These are phyloP conservation scores for Clostera curtula DNA, from an alignment of 2,888 invertebrate species.

Conservation along the genomic window DNA sequence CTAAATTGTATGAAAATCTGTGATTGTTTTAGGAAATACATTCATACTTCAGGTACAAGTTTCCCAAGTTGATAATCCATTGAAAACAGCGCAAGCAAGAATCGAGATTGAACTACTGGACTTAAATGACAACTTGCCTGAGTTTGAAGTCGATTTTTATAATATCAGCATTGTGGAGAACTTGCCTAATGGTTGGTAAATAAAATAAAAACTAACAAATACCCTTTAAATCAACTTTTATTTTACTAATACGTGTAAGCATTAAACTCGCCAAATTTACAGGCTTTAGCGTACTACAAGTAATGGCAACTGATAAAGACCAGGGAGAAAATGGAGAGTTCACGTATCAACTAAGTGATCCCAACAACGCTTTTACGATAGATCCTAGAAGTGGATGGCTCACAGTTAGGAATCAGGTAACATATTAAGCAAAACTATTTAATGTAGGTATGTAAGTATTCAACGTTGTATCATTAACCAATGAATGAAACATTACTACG, in stretches of 20 bases:
- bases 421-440: background rate
- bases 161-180: slow-evolving; percentile 95
- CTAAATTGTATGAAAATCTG: no score
- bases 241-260: background rate
- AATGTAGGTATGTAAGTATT: background rate
- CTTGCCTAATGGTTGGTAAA: slow-evolving; percentile 81
- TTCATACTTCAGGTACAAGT: slow-evolving; percentile 87
- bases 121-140: slow-evolving; percentile 88
- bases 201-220: no score
- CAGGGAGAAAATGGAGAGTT: slow-evolving; percentile 92
- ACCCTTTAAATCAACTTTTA: no score
- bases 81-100: slow-evolving; percentile 83
- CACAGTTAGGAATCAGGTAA: slow-evolving; percentile 82
- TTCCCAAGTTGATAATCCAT: slow-evolving; percentile 84
- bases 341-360: slow-evolving; percentile 83
- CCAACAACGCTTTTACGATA: slow-evolving; percentile 85
- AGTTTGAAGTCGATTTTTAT: slow-evolving; percentile 92
- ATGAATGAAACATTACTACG: background rate
- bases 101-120: slow-evolving; percentile 84
- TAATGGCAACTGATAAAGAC: slow-evolving; percentile 86
- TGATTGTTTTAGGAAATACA: slow-evolving; percentile 69
- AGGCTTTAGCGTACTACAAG: slow-evolving; percentile 73
- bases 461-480: background rate
- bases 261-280: slow-evolving; percentile 2
- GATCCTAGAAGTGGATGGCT: slow-evolving; percentile 89